Conservation (phyloP, 2,888 invertebrate species). For the Frankliniella intonsa region DNA sequence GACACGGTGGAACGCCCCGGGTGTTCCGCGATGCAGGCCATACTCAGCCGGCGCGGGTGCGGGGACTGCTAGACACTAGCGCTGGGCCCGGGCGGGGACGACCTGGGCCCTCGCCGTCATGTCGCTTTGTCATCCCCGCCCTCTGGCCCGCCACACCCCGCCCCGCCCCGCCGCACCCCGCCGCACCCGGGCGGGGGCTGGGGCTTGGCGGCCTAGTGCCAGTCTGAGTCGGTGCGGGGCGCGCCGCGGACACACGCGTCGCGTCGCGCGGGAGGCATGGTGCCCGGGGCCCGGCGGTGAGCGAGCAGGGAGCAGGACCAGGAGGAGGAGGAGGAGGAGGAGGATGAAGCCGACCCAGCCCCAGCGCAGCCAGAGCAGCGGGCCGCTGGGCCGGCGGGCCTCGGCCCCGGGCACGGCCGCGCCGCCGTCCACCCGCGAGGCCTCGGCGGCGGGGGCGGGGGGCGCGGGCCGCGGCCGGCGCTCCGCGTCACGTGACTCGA, state of each 20-base stretch:
- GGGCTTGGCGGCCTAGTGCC: not conserved
- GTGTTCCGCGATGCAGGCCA: too few species aligned
- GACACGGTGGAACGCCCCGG: too few species aligned
- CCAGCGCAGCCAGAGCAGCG: slow-evolving; percentile 42
- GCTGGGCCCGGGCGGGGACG: slow-evolving; percentile 25
- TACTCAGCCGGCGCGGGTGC: not conserved
- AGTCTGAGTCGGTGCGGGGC: not conserved
- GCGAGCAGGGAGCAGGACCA: not conserved
- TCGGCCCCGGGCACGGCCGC: slow-evolving; percentile 32
- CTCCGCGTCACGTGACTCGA: slow-evolving; percentile 48
- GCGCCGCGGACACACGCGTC: not conserved
- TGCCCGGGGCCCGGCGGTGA: not conserved
- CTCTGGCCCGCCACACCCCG: not conserved
- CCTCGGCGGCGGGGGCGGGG: slow-evolving; percentile 56
- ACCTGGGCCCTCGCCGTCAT: not conserved
- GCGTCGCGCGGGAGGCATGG: not conserved
- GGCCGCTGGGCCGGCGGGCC: slow-evolving; percentile 37
- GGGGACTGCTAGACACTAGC: too few species aligned
- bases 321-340: not conserved
- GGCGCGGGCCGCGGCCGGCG: slow-evolving; percentile 40
- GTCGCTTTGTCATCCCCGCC: slow-evolving; percentile 27
- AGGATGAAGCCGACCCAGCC: slow-evolving; percentile 43
- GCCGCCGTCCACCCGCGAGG: slow-evolving; percentile 65
- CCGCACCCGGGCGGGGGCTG: not conserved
- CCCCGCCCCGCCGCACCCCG: not conserved